phyloP scores from a whole-genome alignment of 2,113 vertebrate species.

The Chamaea fasciata region DNA sequence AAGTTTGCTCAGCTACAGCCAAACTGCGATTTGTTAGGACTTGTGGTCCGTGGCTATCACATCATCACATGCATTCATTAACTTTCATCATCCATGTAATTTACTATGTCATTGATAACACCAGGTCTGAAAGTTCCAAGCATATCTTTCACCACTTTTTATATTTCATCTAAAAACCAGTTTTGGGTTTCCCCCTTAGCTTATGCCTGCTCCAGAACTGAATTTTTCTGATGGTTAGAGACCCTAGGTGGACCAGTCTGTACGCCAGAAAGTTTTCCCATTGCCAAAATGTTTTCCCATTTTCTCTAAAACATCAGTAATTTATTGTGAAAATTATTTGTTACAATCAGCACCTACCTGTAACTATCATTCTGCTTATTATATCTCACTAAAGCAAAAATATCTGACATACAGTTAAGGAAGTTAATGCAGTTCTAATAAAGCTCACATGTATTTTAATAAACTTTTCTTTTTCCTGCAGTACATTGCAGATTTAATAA shows the following conservation, averaged over 20 bases:
- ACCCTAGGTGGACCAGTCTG: neutral
- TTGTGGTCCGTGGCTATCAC: neutral
- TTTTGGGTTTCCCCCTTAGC: neutral
- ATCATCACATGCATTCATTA: neutral
- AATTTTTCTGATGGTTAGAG: neutral
- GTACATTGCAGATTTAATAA: neutral
- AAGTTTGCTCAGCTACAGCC: neutral
- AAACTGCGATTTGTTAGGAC: neutral
- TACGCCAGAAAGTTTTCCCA: neutral
- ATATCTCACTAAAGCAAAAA: slow-evolving; percentile 99
- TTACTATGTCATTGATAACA: neutral
- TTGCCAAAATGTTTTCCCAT: neutral
- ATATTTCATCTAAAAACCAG: neutral
- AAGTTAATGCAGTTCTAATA: slow-evolving; percentile 31
- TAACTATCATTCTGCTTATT: slow-evolving; percentile 94
- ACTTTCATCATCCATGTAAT: neutral
- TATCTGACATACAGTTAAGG: slow-evolving; percentile 86
- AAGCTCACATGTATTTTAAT: neutral
- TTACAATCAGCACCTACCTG: slow-evolving; percentile 77
- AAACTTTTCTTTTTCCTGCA: neutral
- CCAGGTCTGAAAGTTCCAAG: neutral
- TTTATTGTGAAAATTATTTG: neutral
- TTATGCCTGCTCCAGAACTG: neutral
- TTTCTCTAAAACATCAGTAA: neutral
- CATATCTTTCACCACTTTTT: neutral